Evolutionary conservation across 2,113 vertebrate species (phyloP).

Genomic region (Perca flavescens): DNA sequence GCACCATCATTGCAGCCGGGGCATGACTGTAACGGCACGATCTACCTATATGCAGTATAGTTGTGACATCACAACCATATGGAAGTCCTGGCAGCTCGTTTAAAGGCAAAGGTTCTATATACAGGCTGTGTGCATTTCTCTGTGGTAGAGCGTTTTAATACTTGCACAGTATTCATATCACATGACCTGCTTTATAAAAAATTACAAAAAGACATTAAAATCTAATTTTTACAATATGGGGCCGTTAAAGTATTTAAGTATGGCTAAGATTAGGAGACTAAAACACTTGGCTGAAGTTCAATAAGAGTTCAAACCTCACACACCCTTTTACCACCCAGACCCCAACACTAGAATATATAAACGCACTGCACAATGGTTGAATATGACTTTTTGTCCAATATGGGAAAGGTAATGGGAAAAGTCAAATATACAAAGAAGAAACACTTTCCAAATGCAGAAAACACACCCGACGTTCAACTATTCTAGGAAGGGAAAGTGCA

Average conservation of each 20-base stretch:
- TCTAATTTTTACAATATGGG: too few species aligned
- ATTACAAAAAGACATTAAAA: too few species aligned
- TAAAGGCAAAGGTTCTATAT: too few species aligned
- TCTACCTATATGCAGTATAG: too few species aligned
- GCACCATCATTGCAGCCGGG: too few species aligned
- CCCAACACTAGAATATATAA: background rate
- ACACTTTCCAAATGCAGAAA: background rate
- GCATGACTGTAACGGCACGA: too few species aligned
- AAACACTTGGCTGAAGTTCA: background rate
- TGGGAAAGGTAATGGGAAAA: background rate
- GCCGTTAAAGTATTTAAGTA: background rate
- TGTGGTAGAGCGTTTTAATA: too few species aligned
- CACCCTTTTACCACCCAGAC: background rate
- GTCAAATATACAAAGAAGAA: background rate
- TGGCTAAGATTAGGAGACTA: background rate
- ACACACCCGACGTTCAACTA: background rate
- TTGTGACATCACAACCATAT: too few species aligned
- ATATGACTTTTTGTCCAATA: background rate
- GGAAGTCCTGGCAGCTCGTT: too few species aligned
- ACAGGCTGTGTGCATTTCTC: too few species aligned
- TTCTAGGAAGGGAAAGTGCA: background rate
- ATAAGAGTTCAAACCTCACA: background rate
- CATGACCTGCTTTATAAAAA: too few species aligned
- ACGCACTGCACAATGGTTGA: background rate
- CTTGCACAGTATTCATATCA: too few species aligned